Conservation (phyloP, 2,113 vertebrate genomes). For the Ailuropoda melanoleuca region DNA sequence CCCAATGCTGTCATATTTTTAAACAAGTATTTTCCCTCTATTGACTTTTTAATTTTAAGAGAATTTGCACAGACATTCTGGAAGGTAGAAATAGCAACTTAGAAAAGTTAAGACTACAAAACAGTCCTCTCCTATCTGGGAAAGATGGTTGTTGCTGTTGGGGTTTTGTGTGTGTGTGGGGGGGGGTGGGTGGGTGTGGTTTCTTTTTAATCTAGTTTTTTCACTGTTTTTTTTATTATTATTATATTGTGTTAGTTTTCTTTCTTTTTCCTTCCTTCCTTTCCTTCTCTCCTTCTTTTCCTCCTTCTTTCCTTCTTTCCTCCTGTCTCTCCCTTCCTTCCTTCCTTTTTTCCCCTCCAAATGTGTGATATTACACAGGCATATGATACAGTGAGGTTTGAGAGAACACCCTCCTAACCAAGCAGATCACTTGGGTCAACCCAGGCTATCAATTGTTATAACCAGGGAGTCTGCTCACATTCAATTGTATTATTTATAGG, state of each 20-base stretch:
- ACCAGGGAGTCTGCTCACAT: background rate
- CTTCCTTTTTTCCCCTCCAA: background rate
- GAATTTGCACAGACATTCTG: background rate
- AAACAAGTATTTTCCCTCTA: background rate
- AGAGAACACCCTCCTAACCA: background rate
- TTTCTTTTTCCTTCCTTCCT: background rate
- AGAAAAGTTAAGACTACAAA: background rate
- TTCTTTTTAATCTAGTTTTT: too few species aligned
- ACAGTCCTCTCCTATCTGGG: background rate
- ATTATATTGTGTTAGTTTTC: background rate
- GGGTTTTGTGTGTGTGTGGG: too few species aligned
- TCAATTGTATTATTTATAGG: background rate
- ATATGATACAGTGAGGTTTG: background rate
- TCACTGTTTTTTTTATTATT: too few species aligned
- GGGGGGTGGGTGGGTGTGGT: too few species aligned
- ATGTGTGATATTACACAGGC: background rate
- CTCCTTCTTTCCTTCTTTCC: background rate
- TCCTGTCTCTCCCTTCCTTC: background rate
- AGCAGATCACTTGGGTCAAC: background rate
- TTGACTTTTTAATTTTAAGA: background rate
- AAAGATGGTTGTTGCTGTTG: background rate
- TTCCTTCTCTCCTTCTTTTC: background rate
- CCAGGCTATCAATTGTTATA: fast-evolving
- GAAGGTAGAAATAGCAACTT: background rate
- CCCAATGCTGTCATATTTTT: background rate